phyloP scores from a whole-genome alignment of 2,797 vertebrate genomes.

The Coranthus polyacanthus region DNA sequence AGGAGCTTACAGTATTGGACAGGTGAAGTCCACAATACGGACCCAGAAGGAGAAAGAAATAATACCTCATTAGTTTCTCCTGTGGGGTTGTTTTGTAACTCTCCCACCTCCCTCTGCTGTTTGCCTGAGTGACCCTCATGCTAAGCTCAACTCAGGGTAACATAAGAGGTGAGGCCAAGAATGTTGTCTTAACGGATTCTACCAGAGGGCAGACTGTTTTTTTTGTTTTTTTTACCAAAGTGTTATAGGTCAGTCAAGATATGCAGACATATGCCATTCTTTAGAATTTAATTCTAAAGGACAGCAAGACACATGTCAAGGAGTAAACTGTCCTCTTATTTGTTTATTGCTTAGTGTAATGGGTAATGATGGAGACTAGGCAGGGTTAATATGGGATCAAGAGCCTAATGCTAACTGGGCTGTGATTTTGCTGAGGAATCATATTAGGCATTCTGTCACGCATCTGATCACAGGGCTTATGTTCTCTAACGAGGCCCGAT shows the following conservation, averaged over 20 bases:
- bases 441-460: slow-evolving; percentile 63
- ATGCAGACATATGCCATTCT: slow-evolving; percentile 8
- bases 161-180: slow-evolving; percentile 36
- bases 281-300: background rate
- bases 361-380: slow-evolving; percentile 6
- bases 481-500: slow-evolving; percentile 42
- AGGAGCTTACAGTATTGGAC: slow-evolving; percentile 38
- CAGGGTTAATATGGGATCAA: slow-evolving; percentile 65
- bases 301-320: background rate
- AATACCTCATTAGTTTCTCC: slow-evolving; percentile 56
- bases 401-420: slow-evolving; percentile 44
- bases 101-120: slow-evolving; percentile 27
- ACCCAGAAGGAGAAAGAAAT: slow-evolving; percentile 29
- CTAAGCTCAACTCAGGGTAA: slow-evolving; percentile 43
- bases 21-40: slow-evolving; percentile 49
- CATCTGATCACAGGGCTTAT: slow-evolving; percentile 48
- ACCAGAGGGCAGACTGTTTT: slow-evolving; percentile 7
- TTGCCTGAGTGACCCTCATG: slow-evolving; percentile 49
- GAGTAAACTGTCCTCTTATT: background rate
- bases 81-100: slow-evolving; percentile 52
- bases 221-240: slow-evolving; percentile 44
- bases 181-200: slow-evolving; percentile 42
- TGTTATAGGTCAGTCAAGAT: slow-evolving; percentile 7
- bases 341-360: slow-evolving; percentile 4
- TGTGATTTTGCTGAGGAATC: slow-evolving; percentile 68